Evolutionary conservation across 2,113 vertebrate genomes (phyloP).

Genomic region (Papio anubis): DNA sequence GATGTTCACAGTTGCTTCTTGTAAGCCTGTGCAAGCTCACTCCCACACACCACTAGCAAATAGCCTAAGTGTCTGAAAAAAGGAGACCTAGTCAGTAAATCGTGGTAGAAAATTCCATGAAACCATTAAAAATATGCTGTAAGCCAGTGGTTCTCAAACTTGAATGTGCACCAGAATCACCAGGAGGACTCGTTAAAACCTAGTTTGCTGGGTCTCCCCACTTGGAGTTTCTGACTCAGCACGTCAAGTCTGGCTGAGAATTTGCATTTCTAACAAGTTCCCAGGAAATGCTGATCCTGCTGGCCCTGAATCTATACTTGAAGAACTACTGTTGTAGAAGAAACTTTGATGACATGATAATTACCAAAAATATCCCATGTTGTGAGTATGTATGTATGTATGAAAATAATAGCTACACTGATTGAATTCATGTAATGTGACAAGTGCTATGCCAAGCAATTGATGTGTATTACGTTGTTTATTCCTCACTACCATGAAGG

Average conservation of each 20-base stretch:
- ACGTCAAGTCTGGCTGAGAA: background rate
- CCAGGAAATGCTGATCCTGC: background rate
- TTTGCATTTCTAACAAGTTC: background rate
- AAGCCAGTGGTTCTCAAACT: background rate
- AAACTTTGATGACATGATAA: background rate
- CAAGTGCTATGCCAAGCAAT: background rate
- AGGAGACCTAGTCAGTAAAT: background rate
- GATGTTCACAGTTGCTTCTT: background rate
- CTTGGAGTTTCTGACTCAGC: background rate
- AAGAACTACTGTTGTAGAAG: background rate
- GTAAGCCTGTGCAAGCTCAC: background rate
- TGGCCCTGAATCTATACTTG: background rate
- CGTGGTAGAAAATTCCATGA: background rate
- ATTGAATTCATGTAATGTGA: background rate
- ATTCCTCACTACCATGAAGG: background rate
- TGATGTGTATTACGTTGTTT: background rate
- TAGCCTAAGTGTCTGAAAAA: background rate
- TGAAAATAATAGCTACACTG: background rate
- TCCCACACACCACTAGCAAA: background rate
- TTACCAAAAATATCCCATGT: background rate
- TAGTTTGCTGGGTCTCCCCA: background rate
- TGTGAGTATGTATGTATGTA: background rate
- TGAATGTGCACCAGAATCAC: background rate
- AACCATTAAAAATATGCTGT: background rate
- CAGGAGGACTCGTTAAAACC: background rate